These are phyloP conservation scores for Pararge aegeria DNA, from an alignment of 1,140 invertebrate genomes.

Conservation along the genomic window DNA sequence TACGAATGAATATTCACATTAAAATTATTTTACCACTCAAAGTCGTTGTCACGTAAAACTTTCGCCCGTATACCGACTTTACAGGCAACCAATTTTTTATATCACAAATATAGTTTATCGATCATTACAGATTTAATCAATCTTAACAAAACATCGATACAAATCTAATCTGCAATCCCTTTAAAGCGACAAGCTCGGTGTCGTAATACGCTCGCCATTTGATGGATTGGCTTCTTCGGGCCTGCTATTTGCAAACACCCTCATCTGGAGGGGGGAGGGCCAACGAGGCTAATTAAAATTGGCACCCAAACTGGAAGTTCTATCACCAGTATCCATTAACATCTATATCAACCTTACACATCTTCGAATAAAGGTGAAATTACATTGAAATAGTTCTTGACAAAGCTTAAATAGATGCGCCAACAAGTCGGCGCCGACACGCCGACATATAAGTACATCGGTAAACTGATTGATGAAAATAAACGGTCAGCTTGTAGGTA, in stretches of 20 bases:
- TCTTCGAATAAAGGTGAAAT: conserved; percentile 28
- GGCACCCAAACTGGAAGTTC: conserved; percentile 52
- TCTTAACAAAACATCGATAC: neutral
- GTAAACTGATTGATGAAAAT: no score
- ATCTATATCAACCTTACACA: conserved; percentile 24
- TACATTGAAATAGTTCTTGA: conserved; percentile 24
- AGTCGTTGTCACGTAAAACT: no score
- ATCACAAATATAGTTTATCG: no score
- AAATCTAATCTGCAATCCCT: conserved; percentile 35
- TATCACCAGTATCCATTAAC: conserved; percentile 32
- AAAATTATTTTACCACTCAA: no score
- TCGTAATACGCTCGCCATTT: conserved; percentile 75
- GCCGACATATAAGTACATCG: no score
- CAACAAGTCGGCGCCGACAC: neutral
- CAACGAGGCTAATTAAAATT: conserved; percentile 76
- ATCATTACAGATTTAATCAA: no score
- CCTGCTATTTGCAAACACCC: conserved; percentile 77
- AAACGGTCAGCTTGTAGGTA: no score
- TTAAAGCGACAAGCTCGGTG: conserved; percentile 55
- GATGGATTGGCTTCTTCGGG: conserved; percentile 78
- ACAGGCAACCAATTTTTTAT: no score
- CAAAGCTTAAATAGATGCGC: conserved; percentile 16
- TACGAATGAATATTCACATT: no score
- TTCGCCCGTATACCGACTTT: no score
- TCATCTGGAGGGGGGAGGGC: conserved; percentile 50